Conservation (phyloP, 2,888 invertebrate genomes). For the Sipha maydis region DNA sequence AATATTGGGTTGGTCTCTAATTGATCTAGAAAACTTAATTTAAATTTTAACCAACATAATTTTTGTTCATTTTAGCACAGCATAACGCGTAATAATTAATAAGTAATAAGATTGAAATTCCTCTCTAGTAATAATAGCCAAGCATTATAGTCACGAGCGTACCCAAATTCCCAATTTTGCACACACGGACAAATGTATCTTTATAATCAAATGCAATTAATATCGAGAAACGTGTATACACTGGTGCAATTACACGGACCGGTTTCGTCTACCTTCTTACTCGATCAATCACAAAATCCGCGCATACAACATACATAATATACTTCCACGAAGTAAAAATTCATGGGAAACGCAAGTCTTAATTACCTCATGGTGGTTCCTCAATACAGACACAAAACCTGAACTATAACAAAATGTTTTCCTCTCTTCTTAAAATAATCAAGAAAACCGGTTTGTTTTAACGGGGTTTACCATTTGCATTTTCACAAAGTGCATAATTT, state of each 20-base stretch:
- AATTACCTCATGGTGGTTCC: constrained; percentile 22
- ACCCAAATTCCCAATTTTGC: constrained; percentile 17
- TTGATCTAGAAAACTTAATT: constrained; percentile 52
- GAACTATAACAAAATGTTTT: constrained; percentile 23
- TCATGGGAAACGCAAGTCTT: constrained; percentile 1
- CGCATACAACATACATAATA: constrained; percentile 1
- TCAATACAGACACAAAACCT: constrained; percentile 39
- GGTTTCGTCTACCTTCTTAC: constrained; percentile 36
- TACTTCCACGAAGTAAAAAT: constrained; percentile 11
- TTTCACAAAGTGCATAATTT: constrained; percentile 24
- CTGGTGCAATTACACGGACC: constrained; percentile 40
- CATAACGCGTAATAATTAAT: constrained; percentile 28
- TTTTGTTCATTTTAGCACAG: neutral
- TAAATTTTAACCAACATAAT: constrained; percentile 28
- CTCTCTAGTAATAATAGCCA: neutral
- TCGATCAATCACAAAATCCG: constrained; percentile 35
- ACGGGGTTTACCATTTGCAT: constrained; percentile 17
- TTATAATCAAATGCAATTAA: constrained; percentile 47
- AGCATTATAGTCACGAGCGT: constrained; percentile 14
- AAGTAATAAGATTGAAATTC: constrained; percentile 23
- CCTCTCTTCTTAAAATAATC: neutral
- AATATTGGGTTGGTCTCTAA: constrained; percentile 15
- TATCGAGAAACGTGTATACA: constrained; percentile 26
- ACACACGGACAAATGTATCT: constrained; percentile 4
- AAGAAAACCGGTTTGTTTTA: constrained; percentile 46